Percentiles rank a stretch among this genome's conserved stretches.
Evolutionary conservation across 2,888 invertebrate species (phyloP).

Genomic region (Catocala fraxini): DNA sequence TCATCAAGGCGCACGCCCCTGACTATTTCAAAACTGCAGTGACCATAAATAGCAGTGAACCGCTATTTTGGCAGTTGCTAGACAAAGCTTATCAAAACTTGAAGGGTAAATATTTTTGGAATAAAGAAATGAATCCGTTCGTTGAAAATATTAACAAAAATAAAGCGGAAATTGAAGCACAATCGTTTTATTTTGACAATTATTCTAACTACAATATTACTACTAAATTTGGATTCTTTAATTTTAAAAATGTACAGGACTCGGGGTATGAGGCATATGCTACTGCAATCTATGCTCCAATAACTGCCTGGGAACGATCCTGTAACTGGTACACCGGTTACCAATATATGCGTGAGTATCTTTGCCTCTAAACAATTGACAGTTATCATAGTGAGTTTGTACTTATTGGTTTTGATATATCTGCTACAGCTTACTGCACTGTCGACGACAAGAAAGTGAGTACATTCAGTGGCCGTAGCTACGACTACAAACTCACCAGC

Average conservation of each 20-base stretch:
- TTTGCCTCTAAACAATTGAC: too few species aligned
- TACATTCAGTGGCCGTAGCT: constrained; percentile 90
- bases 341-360: constrained; percentile 87
- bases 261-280: constrained; percentile 17
- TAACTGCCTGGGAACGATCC: constrained; percentile 54
- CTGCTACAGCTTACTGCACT: constrained; percentile 86
- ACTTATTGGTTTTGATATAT: constrained; percentile 2
- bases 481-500: constrained; percentile 80
- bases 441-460: constrained; percentile 86
- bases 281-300: constrained; percentile 70
- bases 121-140: constrained; percentile 79
- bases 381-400: too few species aligned
- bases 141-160: constrained; percentile 68
- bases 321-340: constrained; percentile 68
- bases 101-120: constrained; percentile 64
- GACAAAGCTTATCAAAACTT: constrained; percentile 76
- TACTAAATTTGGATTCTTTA: constrained; percentile 77
- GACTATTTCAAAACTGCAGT: constrained; percentile 82
- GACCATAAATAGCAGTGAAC: constrained; percentile 81
- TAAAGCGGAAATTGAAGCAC: constrained; percentile 81
- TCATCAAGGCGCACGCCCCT: constrained; percentile 83
- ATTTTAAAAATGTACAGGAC: constrained; percentile 59
- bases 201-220: constrained; percentile 78
- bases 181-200: constrained; percentile 77
- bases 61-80: constrained; percentile 71